Percentiles rank a stretch among this genome's conserved stretches.
These are phyloP conservation scores for Fratercula arctica DNA, from an alignment of 2,797 vertebrate species.

Conservation along the genomic window DNA sequence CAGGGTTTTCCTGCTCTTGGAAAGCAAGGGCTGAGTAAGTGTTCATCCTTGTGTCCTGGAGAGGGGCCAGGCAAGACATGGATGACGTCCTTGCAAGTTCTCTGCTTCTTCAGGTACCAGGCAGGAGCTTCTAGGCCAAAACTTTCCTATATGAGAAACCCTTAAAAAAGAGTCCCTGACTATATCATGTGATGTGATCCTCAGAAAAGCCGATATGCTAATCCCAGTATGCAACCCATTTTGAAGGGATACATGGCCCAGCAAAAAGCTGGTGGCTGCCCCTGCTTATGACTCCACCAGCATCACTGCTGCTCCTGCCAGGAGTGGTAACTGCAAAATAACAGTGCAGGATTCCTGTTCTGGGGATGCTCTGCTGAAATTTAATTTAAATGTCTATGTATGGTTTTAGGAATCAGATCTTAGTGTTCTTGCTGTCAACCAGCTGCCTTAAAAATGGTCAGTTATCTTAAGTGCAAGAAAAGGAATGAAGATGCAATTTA, in stretches of 20 bases:
- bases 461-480: not conserved
- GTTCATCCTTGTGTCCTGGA: not conserved
- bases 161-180: not conserved
- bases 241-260: not conserved
- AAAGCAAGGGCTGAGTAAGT: not conserved
- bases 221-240: not conserved
- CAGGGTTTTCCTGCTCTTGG: not conserved
- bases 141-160: not conserved
- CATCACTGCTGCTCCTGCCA: not conserved
- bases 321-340: not conserved
- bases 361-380: not conserved
- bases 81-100: not conserved
- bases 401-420: not conserved
- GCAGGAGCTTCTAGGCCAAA: not conserved
- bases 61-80: not conserved
- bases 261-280: not conserved
- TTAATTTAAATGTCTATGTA: not conserved
- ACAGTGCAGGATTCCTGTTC: not conserved
- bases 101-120: not conserved
- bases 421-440: not conserved
- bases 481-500: not conserved
- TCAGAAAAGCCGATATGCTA: not conserved
- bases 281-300: not conserved
- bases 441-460: not conserved
- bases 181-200: not conserved